These are phyloP conservation scores for Amphibalanus amphitrite DNA, from an alignment of 1,140 invertebrate species.

Conservation along the genomic window DNA sequence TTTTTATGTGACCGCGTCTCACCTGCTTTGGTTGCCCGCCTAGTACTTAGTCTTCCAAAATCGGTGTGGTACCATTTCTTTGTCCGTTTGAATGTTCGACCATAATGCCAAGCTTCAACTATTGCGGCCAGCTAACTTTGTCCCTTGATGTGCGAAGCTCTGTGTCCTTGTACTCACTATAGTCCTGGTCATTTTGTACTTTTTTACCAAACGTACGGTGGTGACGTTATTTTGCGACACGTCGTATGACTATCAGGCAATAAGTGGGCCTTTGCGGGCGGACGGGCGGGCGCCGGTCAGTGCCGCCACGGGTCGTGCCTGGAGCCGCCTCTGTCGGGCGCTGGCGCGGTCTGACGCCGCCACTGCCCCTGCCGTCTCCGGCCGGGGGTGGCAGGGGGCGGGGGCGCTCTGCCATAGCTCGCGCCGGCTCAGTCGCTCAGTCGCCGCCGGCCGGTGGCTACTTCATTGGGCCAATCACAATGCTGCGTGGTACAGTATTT, in stretches of 20 bases:
- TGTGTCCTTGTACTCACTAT: background rate
- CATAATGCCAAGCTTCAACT: background rate
- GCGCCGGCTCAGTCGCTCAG: background rate
- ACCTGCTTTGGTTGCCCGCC: background rate
- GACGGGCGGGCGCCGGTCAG: too few relatives aligned
- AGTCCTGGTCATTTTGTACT: background rate
- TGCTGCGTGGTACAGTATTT: background rate
- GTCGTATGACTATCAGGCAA: conserved; percentile 1
- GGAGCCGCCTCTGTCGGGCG: background rate
- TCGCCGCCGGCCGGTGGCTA: background rate
- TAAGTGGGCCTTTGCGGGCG: background rate
- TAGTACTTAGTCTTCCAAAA: background rate
- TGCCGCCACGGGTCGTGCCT: background rate
- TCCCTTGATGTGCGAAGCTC: too few relatives aligned
- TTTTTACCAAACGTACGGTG: background rate
- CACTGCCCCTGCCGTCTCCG: background rate
- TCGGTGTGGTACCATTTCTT: background rate
- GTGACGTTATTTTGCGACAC: background rate
- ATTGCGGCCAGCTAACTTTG: too few relatives aligned
- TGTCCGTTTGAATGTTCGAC: background rate
- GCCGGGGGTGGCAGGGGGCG: too few relatives aligned
- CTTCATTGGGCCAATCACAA: background rate
- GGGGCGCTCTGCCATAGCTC: background rate
- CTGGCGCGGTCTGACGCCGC: background rate
- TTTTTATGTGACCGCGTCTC: background rate